These are phyloP conservation scores for Noctuana brunneofusca DNA, from an alignment of 2,888 invertebrate species.

Conservation along the genomic window DNA sequence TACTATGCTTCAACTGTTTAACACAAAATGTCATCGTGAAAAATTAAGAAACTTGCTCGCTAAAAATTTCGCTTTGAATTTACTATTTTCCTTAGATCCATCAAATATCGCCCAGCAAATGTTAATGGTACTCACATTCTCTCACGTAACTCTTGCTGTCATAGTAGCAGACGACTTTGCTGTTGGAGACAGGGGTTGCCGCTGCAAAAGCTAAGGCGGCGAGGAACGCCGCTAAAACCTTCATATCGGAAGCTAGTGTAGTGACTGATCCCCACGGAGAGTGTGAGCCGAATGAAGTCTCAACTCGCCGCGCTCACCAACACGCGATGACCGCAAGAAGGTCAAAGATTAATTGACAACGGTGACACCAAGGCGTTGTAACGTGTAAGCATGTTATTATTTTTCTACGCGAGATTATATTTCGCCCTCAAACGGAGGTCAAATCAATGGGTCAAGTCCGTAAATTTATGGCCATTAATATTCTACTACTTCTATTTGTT, in stretches of 20 bases:
- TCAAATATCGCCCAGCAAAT: constrained; percentile 52
- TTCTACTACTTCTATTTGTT: too few relatives aligned
- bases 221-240: constrained; percentile 57
- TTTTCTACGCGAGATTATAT: constrained; percentile 19
- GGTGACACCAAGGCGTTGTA: constrained; percentile 16
- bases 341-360: constrained; percentile 45
- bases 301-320: constrained; percentile 39
- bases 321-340: constrained; percentile 40
- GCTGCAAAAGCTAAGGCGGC: constrained; percentile 56
- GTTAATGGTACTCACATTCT: constrained; percentile 81
- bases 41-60: background rate
- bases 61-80: constrained; percentile 9
- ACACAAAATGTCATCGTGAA: background rate
- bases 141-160: constrained; percentile 87
- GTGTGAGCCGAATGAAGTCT: constrained; percentile 65
- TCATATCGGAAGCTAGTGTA: constrained; percentile 52
- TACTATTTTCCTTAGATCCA: background rate
- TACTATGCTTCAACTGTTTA: background rate
- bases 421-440: constrained; percentile 9
- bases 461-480: too few relatives aligned
- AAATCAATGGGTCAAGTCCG: background rate
- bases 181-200: constrained; percentile 65
- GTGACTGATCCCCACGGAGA: constrained; percentile 62
- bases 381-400: background rate
- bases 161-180: constrained; percentile 88